Conservation (phyloP, 2,888 invertebrate species). For the Caenorhabditis sp. region DNA sequence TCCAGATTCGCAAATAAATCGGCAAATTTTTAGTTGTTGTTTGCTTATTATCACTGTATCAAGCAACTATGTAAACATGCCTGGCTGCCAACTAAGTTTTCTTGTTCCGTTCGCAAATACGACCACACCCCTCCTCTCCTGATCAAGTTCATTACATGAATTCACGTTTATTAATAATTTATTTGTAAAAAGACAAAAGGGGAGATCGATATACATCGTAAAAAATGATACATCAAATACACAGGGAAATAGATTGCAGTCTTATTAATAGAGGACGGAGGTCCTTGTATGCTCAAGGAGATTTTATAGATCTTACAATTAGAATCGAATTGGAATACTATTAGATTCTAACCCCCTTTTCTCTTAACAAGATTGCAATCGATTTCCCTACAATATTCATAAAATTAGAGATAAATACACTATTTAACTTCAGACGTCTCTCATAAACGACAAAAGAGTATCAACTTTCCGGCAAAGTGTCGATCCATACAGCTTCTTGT, state of each 20-base stretch:
- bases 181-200: background rate
- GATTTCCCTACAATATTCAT: too few relatives aligned
- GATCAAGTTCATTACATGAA: too few relatives aligned
- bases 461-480: constrained; percentile 79
- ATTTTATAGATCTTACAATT: too few relatives aligned
- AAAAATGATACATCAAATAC: background rate
- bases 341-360: too few relatives aligned
- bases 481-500: constrained; percentile 71
- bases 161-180: constrained; percentile 6
- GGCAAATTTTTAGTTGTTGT: background rate
- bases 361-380: too few relatives aligned
- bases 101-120: background rate
- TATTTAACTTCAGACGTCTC: constrained; percentile 18
- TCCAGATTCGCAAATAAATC: too few relatives aligned
- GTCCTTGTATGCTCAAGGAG: too few relatives aligned
- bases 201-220: background rate
- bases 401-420: too few relatives aligned
- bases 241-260: too few relatives aligned
- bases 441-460: constrained; percentile 57
- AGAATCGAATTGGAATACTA: too few relatives aligned
- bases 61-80: background rate
- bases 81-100: background rate
- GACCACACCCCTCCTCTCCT: background rate
- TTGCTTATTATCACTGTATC: constrained; percentile 13
- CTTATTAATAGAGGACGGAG: too few relatives aligned